Percentiles rank a stretch among this genome's conserved stretches.
Conservation (phyloP, 2,888 invertebrate genomes). For the Hartigia nigra region DNA sequence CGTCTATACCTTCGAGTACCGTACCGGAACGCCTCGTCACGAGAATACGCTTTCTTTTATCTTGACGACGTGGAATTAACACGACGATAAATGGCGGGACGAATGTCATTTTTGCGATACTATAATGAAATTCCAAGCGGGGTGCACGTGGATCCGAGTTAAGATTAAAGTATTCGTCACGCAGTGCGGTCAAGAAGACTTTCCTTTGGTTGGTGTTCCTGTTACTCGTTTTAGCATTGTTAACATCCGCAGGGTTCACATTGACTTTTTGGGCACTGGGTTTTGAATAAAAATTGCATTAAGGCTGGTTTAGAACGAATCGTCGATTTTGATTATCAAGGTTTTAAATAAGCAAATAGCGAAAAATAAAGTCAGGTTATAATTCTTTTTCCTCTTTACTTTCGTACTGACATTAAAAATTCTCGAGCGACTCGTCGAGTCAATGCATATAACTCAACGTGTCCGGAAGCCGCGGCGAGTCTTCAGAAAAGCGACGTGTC, state of each 20-base stretch:
- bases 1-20: neutral
- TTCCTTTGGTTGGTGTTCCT: neutral
- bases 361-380: neutral
- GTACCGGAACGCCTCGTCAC: neutral
- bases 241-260: neutral
- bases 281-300: neutral
- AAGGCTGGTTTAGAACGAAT: neutral
- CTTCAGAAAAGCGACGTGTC: neutral
- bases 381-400: neutral
- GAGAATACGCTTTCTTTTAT: neutral
- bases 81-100: constrained; percentile 15
- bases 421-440: neutral
- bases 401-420: neutral
- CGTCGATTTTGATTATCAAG: neutral
- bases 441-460: neutral
- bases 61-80: constrained; percentile 10
- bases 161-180: neutral
- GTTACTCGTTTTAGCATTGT: neutral
- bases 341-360: neutral
- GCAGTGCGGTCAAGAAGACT: neutral
- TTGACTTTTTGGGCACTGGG: neutral
- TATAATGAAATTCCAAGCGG: neutral
- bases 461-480: constrained; percentile 8
- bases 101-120: constrained; percentile 27
- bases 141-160: neutral